Evolutionary conservation across 1,140 invertebrate genomes (phyloP), one percentile per base, ranked within the genome.

Genomic region (Brachionus angularis): DNA sequence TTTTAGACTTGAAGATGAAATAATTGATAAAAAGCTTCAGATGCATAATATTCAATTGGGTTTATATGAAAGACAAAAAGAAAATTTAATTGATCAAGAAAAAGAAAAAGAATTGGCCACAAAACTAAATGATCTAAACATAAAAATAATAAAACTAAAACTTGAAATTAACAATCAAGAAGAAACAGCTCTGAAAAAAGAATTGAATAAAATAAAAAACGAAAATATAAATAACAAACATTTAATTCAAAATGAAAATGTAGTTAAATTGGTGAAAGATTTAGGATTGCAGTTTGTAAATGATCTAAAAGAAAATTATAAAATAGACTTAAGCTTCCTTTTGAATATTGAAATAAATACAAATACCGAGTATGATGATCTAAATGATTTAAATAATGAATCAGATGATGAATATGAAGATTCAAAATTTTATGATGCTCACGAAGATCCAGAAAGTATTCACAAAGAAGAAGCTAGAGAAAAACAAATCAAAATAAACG

Each of bases 381-480:
- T 14, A 14, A 12, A 29, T 2, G 16, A 7, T 39, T 36, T 25
- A 7, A 36, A 18, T 5, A 31, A 36, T 18, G 52, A 55, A 3
- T 55, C 52, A 3, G 53, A 58, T 8, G 52, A 49, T n/a, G 62
- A 67, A 23, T 46, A 67, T 36, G 62, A 67, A 14, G 25, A 67
- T 16, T 34, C 42, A 18, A 46, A 67, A 67, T 67, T 67, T 67
- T 67, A 27, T 36, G 62, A 67, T 67, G 62, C 62, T 23, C 36
- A 67, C 23, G 62, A 67, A 23, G 23, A 29, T 12, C 62, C 62
- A 23, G 62, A 67, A 8, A 47, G 36, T 12, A 31, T 67, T 12
- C 25, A 58, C 23, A 34, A 58, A n/a, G 53, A 58, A 21, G 34
- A 33, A 58, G 39, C 36, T 23, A 58, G 27, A 25, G 33, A 58